Evolutionary conservation across 35 echinoderm and acorn worm genomes (phyloP), one percentile per base, ranked within the genome.

Genomic region (Apostichopus californicus): DNA sequence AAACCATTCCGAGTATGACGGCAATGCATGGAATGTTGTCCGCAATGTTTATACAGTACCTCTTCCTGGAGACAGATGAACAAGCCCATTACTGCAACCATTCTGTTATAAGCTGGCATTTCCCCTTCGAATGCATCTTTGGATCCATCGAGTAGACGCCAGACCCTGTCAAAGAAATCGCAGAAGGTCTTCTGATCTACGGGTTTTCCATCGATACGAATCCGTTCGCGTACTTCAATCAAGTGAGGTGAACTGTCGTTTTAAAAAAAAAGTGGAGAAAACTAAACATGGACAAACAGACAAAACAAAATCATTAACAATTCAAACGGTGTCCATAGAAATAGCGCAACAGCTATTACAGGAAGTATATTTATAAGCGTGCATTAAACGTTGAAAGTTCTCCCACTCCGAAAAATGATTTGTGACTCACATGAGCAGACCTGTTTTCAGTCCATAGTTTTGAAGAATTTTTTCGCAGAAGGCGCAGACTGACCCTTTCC

Each of bases 191-290:
- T 60, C 5, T 84, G 57, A 46, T 83, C 54, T 0, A 93, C 53
- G 23, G 87, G 73, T n/a, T 54, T 78, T 15, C 94, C 94, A 12
- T 92, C 87, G 66, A 95, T 93, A 20, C 92, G 78, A 20, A 95
- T 95, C 55, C 94, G 80, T 57, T 95, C 94, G 4, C 94, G 82
- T 1, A 95, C 92, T 86, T 95, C 94, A 85, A 95, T 81, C 21
- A 95, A 90, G 65, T 93, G 87, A 0, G 94, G 94, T 52, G 94
- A 95, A 61, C 94, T 95, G 25, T 9, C 23, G 86, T n/a, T 14
- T 28, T 9, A 53, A 73, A 14, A 90, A 25, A 25, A 9, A 80
- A 18, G 66, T 3, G 34, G 34, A 46, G 34, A 61, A 61, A 61
- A 61, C 8, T 9, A 8, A 61, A 8, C 58, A 23, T 79, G 46